Evolutionary conservation across 2,888 invertebrate genomes (phyloP).

Genomic region (Himalopsyche kuldschensis): DNA sequence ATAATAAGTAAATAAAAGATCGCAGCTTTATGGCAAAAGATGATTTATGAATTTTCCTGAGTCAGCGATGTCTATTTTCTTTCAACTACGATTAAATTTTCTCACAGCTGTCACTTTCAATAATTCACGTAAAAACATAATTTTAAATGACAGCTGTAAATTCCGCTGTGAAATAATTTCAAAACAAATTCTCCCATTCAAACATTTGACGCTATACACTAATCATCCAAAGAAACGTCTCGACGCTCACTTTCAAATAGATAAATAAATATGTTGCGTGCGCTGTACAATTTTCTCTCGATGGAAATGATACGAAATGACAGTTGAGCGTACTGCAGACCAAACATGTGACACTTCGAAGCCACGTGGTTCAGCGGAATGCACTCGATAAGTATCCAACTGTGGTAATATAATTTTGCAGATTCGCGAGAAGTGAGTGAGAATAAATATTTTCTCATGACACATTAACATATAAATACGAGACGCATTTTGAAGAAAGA

Average conservation of each 20-base stretch:
- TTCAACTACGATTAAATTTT: too few relatives aligned
- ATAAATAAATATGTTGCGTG: not conserved
- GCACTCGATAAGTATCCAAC: not conserved
- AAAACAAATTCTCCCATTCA: not conserved
- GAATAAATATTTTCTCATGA: not conserved
- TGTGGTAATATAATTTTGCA: not conserved
- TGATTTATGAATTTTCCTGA: too few relatives aligned
- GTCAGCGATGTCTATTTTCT: too few relatives aligned
- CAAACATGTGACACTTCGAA: slow-evolving; percentile 30
- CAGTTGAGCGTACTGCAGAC: slow-evolving; percentile 15
- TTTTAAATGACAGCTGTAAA: not conserved
- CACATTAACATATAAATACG: too few relatives aligned
- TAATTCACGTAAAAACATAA: not conserved
- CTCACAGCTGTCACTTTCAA: not conserved
- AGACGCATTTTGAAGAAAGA: too few relatives aligned
- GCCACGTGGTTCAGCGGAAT: slow-evolving; percentile 23
- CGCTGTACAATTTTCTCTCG: not conserved
- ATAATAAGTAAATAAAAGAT: too few relatives aligned
- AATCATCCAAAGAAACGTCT: not conserved
- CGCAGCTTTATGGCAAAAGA: too few relatives aligned
- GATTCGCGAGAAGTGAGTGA: not conserved
- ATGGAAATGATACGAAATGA: not conserved
- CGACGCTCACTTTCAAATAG: not conserved
- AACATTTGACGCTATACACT: not conserved
- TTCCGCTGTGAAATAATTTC: not conserved